phyloP scores from a whole-genome alignment of 2,888 invertebrate species.

The Steromphala cineraria region DNA sequence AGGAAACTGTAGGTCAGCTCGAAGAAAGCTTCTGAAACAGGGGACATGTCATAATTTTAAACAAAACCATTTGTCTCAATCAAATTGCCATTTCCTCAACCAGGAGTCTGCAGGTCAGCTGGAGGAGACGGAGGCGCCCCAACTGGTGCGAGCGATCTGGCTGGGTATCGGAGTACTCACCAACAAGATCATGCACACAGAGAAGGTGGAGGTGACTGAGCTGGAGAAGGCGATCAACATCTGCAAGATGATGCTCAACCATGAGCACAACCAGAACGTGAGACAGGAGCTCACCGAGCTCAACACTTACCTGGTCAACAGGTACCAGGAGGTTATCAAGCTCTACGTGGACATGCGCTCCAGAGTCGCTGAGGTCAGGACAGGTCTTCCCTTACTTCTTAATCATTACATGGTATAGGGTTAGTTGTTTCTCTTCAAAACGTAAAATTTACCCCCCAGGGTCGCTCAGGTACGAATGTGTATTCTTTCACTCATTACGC shows the following conservation, averaged over 20 bases:
- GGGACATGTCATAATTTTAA: too few relatives aligned
- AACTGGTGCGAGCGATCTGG: slow-evolving; percentile 38
- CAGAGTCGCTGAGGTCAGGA: slow-evolving; percentile 42
- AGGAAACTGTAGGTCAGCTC: not conserved
- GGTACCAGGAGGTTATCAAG: slow-evolving; percentile 25
- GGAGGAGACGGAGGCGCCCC: not conserved
- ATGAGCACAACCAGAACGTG: slow-evolving; percentile 12
- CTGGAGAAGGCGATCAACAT: slow-evolving; percentile 52
- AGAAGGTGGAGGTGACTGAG: not conserved
- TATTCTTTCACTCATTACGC: too few relatives aligned
- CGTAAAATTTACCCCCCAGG: too few relatives aligned
- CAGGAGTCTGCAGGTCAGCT: not conserved
- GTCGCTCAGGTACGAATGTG: too few relatives aligned
- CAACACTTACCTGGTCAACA: slow-evolving; percentile 30
- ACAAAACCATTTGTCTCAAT: too few relatives aligned
- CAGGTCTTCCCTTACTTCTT: not conserved
- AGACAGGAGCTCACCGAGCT: slow-evolving; percentile 37
- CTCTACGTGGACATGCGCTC: slow-evolving; percentile 38
- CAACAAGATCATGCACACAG: slow-evolving; percentile 34
- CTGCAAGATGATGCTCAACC: slow-evolving; percentile 22
- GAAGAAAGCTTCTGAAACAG: not conserved
- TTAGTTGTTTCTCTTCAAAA: not conserved
- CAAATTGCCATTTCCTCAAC: too few relatives aligned
- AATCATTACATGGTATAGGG: too few relatives aligned
- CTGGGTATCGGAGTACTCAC: slow-evolving; percentile 48